Base-by-base conservation (phyloP, 2,888 invertebrate species). In the Orgyia antiqua region DNA sequence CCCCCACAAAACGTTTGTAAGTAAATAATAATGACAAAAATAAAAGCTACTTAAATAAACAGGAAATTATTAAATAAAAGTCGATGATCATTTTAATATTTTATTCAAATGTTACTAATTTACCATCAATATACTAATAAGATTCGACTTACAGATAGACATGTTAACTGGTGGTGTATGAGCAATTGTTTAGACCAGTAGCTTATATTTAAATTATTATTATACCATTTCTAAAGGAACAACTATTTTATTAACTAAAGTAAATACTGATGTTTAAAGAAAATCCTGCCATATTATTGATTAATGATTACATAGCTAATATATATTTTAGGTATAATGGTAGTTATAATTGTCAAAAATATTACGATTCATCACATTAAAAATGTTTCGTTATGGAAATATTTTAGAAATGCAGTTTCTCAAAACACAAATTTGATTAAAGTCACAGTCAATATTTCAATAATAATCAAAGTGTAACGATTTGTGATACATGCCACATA, bases 1-100 rank as follows among this genome's bases (percentile, higher is more conserved):
- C 83, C 83, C 84, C 84, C 83, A 83, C 83, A 86, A 84, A 82
- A 76, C 73, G 72, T 71, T 69, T 66, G 52, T 52, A 69, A 65
- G 57, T 43, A 69, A 69, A 70, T 65, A 64, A 55, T 57, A 72
- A 65, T 44, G 47, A 59, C 34, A 70, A 75, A 75, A 75, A 56
- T 66, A 72, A 68, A 62, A 67, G 58, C 66, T 58, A 71, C 46
- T 75, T 71, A 75, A 64, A 75, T 51, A 47, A 74, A 78, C 52
- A 72, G 82, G 82, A 67, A 68, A 68, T 64, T 58, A 57, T 62
- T 65, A 82, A 86, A 86, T 86, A 73, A 86, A 86, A 86, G 77
- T 71, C 84, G 57, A 61, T 62, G 50, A 59, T 53, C 43, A 70
- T 72, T 73, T 62, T 65, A 75, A 74, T 71, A 68, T 61, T 78